Base-by-base conservation (phyloP, 2,888 invertebrate genomes). In the Cosmopolites sordidus region DNA sequence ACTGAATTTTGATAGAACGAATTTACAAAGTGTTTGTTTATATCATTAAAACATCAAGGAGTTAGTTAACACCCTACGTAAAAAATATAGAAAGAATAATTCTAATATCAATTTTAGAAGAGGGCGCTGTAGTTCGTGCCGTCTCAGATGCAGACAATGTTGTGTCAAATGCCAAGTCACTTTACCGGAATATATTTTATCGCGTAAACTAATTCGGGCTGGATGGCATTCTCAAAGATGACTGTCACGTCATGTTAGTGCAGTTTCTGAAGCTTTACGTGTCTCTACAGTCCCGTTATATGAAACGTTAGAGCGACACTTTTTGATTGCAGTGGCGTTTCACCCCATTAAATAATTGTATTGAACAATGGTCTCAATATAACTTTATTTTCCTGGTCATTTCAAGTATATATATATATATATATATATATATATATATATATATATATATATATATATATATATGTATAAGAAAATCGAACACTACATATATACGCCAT, bases 171-270 rank as follows among this genome's bases (percentile, higher is more conserved):
- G 47, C 40, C 52, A 42, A 52, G 52, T 52, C 47, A 52, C 52
- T 52, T 42, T 46, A 43, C 48, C 22, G 38, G 43, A 52, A 52
- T 43, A 52, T 52, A 43, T 52, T 52, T 52, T 52, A 52, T 52
- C 52, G 48, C 43, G 48, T 48, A 52, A 52, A 52, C 52, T 52
- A 52, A 52, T 52, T 48, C 48, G 48, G 39, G 37, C 48, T 48
- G 38, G 52, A 52, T 47, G 52, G 43, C 51, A 45, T 48, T 52
- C 43, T 68, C 68, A 69, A 69, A 70, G 67, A 67, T 69, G 65
- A 61, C 64, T 69, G 69, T 69, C 69, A 68, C 61, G 66, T 67
- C 65, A 66, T 63, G 64, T 69, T 69, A 71, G 67, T 58, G 62
- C 52, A 52, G 43, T 52, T 52, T 43, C 52, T 52, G 43, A 48